These are phyloP conservation scores for Anseranas semipalmata DNA, from an alignment of 2,113 vertebrate genomes.

Conservation along the genomic window DNA sequence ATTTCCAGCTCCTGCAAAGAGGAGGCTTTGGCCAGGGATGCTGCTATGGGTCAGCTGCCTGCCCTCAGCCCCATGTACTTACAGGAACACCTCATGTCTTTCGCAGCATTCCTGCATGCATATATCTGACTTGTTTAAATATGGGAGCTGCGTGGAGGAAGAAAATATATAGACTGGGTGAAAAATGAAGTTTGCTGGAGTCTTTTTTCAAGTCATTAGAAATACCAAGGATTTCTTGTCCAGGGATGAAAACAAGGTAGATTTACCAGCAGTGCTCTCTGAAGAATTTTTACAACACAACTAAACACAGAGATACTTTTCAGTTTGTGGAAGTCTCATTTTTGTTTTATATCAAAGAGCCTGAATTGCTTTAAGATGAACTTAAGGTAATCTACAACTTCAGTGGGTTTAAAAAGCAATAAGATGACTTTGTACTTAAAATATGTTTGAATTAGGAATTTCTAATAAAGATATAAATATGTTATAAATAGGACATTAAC, in stretches of 20 bases:
- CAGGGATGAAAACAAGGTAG: background rate
- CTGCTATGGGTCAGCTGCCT: background rate
- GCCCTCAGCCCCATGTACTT: rapidly evolving
- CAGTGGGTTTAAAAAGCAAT: background rate
- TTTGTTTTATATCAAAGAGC: background rate
- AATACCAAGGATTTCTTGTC: background rate
- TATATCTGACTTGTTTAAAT: background rate
- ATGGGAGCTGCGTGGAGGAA: background rate
- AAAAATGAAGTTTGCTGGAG: background rate
- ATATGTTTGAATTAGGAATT: background rate
- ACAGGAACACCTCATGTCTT: rapidly evolving
- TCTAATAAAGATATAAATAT: background rate
- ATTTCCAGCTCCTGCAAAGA: background rate
- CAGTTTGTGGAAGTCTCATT: background rate
- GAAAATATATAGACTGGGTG: background rate
- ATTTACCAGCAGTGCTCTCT: background rate
- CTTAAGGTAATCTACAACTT: background rate
- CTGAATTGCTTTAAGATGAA: background rate
- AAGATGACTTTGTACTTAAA: background rate
- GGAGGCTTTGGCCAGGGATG: background rate
- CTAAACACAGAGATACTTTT: background rate
- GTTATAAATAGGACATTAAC: background rate
- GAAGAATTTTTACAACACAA: background rate
- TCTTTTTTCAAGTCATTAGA: background rate
- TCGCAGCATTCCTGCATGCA: rapidly evolving